phyloP scores from a whole-genome alignment of 2,888 invertebrate species.

The Parthenolecanium corni region DNA sequence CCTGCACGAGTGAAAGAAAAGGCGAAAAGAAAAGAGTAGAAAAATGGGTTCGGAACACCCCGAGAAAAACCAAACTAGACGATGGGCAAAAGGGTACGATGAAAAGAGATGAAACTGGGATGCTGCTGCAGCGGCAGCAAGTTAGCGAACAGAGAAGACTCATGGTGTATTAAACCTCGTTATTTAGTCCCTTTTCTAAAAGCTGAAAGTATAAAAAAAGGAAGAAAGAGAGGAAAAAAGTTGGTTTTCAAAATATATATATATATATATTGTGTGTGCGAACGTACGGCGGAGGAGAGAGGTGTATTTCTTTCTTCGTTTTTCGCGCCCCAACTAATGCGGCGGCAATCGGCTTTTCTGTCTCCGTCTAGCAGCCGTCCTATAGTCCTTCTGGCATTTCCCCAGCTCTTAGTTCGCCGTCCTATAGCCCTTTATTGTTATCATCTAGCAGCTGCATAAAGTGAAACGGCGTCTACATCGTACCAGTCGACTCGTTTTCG shows the following conservation, averaged over 20 bases:
- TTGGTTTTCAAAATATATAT: conserved; percentile 32
- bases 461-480: conserved; percentile 35
- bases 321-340: conserved; percentile 21
- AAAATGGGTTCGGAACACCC: too few relatives aligned
- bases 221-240: conserved; percentile 10
- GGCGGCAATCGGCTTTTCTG: conserved; percentile 28
- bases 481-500: conserved; percentile 31
- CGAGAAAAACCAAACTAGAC: too few relatives aligned
- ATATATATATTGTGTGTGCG: neutral
- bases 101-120: neutral
- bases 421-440: conserved; percentile 45
- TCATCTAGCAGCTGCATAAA: conserved; percentile 45
- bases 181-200: conserved; percentile 30
- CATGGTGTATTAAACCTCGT: conserved; percentile 30
- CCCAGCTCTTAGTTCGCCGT: conserved; percentile 36
- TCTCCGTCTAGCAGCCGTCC: conserved; percentile 35
- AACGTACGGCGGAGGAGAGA: neutral
- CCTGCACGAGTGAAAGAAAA: too few relatives aligned
- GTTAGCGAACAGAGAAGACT: conserved; percentile 17
- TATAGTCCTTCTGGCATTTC: conserved; percentile 37
- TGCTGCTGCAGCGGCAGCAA: conserved; percentile 7
- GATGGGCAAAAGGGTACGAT: too few relatives aligned
- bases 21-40: too few relatives aligned
- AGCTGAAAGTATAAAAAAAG: conserved; percentile 29
- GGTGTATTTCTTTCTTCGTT: conserved; percentile 19